Evolutionary conservation across 1,140 invertebrate genomes (phyloP).

Genomic region (Ceratina calcarata): DNA sequence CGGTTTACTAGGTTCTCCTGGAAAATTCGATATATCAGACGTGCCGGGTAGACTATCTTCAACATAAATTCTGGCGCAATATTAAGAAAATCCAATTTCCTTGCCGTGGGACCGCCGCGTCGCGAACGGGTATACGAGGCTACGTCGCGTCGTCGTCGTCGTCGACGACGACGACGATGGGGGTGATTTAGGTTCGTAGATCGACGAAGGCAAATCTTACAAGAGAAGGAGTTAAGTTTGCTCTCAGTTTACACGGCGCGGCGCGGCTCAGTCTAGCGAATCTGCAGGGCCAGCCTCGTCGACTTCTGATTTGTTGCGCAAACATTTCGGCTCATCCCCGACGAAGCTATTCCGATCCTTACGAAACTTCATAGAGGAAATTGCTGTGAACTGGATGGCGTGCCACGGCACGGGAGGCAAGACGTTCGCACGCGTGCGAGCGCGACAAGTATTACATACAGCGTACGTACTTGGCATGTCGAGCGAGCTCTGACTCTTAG

Average conservation of each 20-base stretch:
- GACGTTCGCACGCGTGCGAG: slow-evolving; percentile 19
- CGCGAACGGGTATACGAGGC: slow-evolving; percentile 7
- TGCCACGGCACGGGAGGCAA: slow-evolving; percentile 11
- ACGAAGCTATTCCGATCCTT: slow-evolving; percentile 10
- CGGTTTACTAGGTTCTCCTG: slow-evolving; percentile 12
- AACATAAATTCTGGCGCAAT: slow-evolving; percentile 51
- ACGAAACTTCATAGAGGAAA: slow-evolving; percentile 57
- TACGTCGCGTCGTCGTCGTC: too few species aligned
- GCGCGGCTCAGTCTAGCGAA: slow-evolving; percentile 26
- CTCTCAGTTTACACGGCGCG: slow-evolving; percentile 41
- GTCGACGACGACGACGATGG: background rate
- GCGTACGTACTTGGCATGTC: background rate
- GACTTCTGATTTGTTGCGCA: slow-evolving; percentile 59
- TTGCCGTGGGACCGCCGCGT: slow-evolving; percentile 27
- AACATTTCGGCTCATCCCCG: slow-evolving; percentile 44
- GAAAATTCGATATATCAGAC: slow-evolving; percentile 44
- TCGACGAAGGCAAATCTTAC: slow-evolving; percentile 38
- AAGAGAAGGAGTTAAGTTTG: slow-evolving; percentile 38
- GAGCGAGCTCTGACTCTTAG: background rate
- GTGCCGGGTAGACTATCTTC: slow-evolving; percentile 37
- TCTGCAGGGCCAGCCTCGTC: slow-evolving; percentile 4
- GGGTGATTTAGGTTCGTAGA: slow-evolving; percentile 23
- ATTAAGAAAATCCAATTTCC: slow-evolving; percentile 58
- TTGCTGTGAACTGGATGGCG: slow-evolving; percentile 56
- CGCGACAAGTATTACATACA: slow-evolving; percentile 16